phyloP scores from a whole-genome alignment of 1,140 invertebrate genomes.

The Forficula auricularia region DNA sequence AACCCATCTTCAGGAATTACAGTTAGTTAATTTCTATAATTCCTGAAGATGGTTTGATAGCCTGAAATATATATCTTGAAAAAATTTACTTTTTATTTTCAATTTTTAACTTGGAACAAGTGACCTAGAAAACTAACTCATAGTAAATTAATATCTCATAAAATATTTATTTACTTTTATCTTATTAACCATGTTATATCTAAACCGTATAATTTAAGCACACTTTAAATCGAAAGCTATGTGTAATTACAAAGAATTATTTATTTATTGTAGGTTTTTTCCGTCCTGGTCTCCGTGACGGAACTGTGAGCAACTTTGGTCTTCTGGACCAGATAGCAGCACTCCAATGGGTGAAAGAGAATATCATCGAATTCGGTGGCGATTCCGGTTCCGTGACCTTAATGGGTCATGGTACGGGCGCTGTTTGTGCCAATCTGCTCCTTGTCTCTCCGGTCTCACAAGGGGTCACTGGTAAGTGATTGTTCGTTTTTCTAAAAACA shows the following conservation, averaged over 20 bases:
- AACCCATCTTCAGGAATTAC: no score
- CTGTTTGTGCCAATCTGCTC: slow-evolving; percentile 75
- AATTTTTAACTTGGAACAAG: no score
- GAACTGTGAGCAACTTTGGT: slow-evolving; percentile 67
- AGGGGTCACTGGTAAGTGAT: slow-evolving; percentile 32
- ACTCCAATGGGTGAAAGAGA: slow-evolving; percentile 71
- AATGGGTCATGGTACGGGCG: slow-evolving; percentile 85
- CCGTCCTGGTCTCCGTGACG: slow-evolving; percentile 48
- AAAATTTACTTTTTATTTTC: no score
- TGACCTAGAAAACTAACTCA: no score
- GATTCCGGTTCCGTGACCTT: slow-evolving; percentile 68
- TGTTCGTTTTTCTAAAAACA: not conserved
- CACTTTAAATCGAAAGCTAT: no score
- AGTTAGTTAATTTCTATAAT: no score
- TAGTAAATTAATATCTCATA: no score
- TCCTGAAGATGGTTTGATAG: no score
- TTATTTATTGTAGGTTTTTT: slow-evolving; percentile 48
- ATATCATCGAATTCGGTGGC: slow-evolving; percentile 70
- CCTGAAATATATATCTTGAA: no score
- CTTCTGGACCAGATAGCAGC: slow-evolving; percentile 75
- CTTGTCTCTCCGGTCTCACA: slow-evolving; percentile 61
- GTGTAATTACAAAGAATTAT: not conserved
- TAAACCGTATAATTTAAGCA: no score
- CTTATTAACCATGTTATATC: no score
- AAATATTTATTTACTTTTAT: no score